phyloP scores from a whole-genome alignment of 1,140 invertebrate species.

The Drosophila oshimai region DNA sequence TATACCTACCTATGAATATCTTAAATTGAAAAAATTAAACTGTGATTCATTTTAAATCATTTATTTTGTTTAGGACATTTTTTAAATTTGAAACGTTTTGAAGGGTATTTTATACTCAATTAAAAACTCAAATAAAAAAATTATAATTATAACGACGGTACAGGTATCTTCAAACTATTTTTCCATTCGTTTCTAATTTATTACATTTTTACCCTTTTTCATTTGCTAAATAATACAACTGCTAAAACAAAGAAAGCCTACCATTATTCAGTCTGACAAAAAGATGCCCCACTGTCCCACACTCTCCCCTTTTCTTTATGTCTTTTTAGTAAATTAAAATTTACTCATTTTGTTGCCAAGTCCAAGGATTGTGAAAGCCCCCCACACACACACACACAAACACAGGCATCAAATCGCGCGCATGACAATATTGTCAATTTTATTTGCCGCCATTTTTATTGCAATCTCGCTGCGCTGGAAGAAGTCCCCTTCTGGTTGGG shows the following conservation, averaged over 20 bases:
- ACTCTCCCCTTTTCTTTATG: slow-evolving; percentile 53
- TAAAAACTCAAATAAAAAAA: no score
- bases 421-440: slow-evolving; percentile 81
- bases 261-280: background rate
- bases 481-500: slow-evolving; percentile 14
- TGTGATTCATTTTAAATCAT: no score
- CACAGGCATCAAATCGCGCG: slow-evolving; percentile 43
- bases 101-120: no score
- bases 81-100: no score
- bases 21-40: no score
- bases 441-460: slow-evolving; percentile 77
- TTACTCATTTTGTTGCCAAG: slow-evolving; percentile 62
- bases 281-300: background rate
- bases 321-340: slow-evolving; percentile 80
- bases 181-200: no score
- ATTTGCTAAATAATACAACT: background rate
- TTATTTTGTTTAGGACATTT: no score
- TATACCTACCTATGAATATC: no score
- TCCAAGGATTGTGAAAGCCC: slow-evolving; percentile 11
- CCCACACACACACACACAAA: background rate
- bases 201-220: background rate
- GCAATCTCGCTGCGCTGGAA: slow-evolving; percentile 43
- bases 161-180: no score
- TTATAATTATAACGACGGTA: no score
- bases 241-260: background rate